These are phyloP conservation scores for Tetrao urogallus DNA, from an alignment of 2,113 vertebrate genomes.

Conservation along the genomic window DNA sequence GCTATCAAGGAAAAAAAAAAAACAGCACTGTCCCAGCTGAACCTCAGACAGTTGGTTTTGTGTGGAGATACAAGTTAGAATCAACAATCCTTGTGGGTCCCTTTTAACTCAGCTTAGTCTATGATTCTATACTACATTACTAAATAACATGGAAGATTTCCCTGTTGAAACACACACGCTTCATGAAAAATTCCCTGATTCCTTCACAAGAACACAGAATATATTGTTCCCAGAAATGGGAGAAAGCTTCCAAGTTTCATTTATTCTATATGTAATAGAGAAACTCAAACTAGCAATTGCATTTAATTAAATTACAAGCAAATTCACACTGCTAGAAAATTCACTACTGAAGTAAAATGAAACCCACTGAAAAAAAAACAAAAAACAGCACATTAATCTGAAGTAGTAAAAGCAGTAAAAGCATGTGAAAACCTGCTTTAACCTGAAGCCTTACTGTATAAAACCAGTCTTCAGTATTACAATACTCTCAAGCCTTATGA, in stretches of 20 bases:
- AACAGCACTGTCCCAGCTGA: too few relatives aligned
- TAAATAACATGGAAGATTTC: background rate
- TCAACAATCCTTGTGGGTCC: too few relatives aligned
- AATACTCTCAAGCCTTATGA: accelerated
- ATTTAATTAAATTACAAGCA: background rate
- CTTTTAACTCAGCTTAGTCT: too few relatives aligned
- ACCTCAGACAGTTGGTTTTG: too few relatives aligned
- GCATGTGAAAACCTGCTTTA: background rate
- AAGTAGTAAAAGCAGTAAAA: background rate
- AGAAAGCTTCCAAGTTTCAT: background rate
- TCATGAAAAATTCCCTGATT: background rate
- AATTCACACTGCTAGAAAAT: background rate
- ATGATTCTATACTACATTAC: too few relatives aligned
- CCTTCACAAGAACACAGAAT: background rate
- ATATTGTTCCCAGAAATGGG: background rate
- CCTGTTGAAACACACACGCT: background rate
- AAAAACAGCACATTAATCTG: background rate
- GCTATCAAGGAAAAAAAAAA: too few relatives aligned
- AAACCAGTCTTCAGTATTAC: background rate
- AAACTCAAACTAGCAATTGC: background rate
- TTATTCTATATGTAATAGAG: background rate
- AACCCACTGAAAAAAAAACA: background rate
- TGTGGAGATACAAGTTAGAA: too few relatives aligned
- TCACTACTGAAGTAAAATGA: background rate
- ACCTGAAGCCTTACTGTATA: background rate